Conservation (phyloP, 2,888 invertebrate species). For the Drepanosiphum platanoidis region DNA sequence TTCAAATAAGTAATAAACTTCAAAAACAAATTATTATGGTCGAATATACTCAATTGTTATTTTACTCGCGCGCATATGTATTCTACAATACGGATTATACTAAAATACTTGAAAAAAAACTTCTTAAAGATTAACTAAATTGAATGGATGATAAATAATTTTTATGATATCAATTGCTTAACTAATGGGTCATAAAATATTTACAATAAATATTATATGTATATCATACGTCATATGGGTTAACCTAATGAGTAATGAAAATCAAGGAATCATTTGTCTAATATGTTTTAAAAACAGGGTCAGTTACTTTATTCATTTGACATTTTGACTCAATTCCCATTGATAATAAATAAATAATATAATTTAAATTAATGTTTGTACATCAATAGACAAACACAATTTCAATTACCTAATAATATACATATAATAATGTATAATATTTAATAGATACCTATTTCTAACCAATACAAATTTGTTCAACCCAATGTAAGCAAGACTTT, state of each 20-base stretch:
- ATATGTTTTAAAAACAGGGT: constrained; percentile 5
- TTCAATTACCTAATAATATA: too few species aligned
- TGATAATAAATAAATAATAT: constrained; percentile 3
- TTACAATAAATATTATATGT: background rate
- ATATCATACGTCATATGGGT: background rate
- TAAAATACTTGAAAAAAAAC: background rate
- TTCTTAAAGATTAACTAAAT: background rate
- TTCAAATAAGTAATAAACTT: background rate
- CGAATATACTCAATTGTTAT: background rate
- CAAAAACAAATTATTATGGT: background rate
- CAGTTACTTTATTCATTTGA: constrained; percentile 12
- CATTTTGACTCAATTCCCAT: background rate
- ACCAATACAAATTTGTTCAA: too few species aligned
- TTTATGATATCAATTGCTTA: background rate
- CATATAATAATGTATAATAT: too few species aligned
- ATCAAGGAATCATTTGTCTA: background rate
- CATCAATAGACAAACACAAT: too few species aligned
- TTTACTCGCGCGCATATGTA: background rate
- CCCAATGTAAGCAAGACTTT: too few species aligned
- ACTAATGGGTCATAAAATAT: background rate
- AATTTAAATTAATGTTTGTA: too few species aligned
- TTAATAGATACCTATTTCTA: too few species aligned
- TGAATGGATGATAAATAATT: constrained; percentile 5
- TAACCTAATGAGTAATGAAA: constrained; percentile 5
- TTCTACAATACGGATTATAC: too few species aligned